Conservation (phyloP, 2,888 invertebrate genomes). For the Netelia virgata region DNA sequence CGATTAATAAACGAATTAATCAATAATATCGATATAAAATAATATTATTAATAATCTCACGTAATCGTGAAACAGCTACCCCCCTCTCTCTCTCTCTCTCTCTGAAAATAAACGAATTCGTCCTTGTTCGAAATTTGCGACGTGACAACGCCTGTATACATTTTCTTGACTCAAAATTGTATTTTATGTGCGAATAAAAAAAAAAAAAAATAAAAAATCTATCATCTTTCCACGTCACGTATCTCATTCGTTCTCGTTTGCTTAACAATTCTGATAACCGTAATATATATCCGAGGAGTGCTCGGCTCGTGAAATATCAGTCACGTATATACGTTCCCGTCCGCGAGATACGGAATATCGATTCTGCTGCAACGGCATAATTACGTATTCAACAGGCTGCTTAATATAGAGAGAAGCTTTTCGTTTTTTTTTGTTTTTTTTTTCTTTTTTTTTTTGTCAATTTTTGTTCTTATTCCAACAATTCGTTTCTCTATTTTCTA, state of each 20-base stretch:
- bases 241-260: slow-evolving; percentile 35
- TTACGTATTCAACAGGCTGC: slow-evolving; percentile 52
- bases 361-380: slow-evolving; percentile 34
- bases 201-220: not conserved
- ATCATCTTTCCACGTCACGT: slow-evolving; percentile 25
- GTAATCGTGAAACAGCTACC: too few species aligned
- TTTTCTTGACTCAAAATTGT: too few species aligned
- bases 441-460: not conserved
- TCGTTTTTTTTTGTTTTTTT: not conserved
- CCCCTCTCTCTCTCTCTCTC: too few species aligned
- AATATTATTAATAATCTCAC: too few species aligned
- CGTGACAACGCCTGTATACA: too few species aligned
- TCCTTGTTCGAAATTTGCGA: too few species aligned
- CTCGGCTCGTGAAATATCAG: slow-evolving; percentile 14
- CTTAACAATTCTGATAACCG: slow-evolving; percentile 25
- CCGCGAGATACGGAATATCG: slow-evolving; percentile 33
- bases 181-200: too few species aligned
- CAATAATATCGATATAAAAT: too few species aligned
- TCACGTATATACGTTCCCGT: slow-evolving; percentile 7
- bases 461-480: not conserved
- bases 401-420: not conserved
- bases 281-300: slow-evolving; percentile 10
- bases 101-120: too few species aligned
- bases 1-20: too few species aligned
- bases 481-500: not conserved